These are phyloP conservation scores for Halocynthia aurantium DNA, from an alignment of 23 tunicate genomes.

Conservation along the genomic window DNA sequence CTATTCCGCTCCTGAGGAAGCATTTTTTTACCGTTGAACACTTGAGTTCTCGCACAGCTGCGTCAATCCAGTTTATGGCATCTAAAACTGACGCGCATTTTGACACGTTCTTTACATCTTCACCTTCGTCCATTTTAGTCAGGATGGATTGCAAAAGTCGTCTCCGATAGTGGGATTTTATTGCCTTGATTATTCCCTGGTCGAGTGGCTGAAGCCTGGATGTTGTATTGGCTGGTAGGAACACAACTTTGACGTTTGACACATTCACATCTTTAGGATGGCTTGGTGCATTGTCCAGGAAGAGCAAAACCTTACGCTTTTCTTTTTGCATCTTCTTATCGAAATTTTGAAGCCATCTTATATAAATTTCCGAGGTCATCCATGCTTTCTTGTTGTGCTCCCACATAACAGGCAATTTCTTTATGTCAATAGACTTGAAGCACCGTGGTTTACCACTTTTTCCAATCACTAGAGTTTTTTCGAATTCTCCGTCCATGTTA, in stretches of 20 bases:
- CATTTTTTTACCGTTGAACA: slow-evolving; percentile 22
- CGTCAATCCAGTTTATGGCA: slow-evolving; percentile 8
- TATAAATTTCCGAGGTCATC: too few species aligned
- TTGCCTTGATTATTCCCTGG: slow-evolving; percentile 19
- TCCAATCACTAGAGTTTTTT: slow-evolving; percentile 23
- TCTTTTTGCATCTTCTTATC: slow-evolving; percentile 9
- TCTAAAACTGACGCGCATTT: slow-evolving; percentile 25
- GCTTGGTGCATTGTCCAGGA: slow-evolving; percentile 29
- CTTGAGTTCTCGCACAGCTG: slow-evolving; percentile 16
- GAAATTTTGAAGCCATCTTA: too few species aligned
- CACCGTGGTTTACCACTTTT: slow-evolving; percentile 14
- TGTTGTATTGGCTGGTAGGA: slow-evolving; percentile 24
- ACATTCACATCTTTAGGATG: too few species aligned
- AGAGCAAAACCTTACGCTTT: slow-evolving; percentile 7
- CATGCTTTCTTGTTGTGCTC: too few species aligned
- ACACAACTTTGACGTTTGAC: slow-evolving; percentile 23
- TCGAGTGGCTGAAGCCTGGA: slow-evolving; percentile 24
- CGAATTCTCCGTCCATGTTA: slow-evolving; percentile 15
- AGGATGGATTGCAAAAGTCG: slow-evolving; percentile 19
- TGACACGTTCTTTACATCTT: too few species aligned
- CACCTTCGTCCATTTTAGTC: slow-evolving; percentile 25
- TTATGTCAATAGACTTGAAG: slow-evolving; percentile 20
- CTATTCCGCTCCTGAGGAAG: slow-evolving; percentile 16
- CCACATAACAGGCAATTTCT: slow-evolving; percentile 22
- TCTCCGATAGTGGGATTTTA: slow-evolving; percentile 15